Conservation (phyloP, 2,113 vertebrate genomes). For the Mustelus asterias region DNA sequence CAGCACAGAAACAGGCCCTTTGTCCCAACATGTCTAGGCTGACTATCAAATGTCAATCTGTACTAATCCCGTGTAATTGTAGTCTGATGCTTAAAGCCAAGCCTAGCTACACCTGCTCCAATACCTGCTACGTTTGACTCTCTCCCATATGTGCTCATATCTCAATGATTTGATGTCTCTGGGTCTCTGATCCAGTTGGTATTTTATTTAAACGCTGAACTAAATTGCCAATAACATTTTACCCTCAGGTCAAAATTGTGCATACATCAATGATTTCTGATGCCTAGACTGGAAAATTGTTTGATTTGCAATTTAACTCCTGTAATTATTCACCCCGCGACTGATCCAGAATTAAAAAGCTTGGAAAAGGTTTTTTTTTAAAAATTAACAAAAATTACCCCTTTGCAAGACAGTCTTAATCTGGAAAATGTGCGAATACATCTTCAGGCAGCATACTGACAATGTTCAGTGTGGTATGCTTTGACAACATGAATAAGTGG, state of each 20-base stretch:
- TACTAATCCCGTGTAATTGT: neutral
- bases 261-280: neutral
- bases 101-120: neutral
- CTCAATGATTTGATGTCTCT: neutral
- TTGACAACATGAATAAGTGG: constrained; percentile 31
- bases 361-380: neutral
- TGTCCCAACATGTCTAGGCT: too few species aligned
- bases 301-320: neutral
- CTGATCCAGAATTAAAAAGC: neutral
- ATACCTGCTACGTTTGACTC: neutral
- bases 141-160: neutral
- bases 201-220: neutral
- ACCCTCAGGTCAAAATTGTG: neutral
- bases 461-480: neutral
- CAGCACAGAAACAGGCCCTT: too few species aligned
- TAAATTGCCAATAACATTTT: neutral
- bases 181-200: neutral
- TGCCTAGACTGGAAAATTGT: neutral
- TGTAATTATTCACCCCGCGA: neutral
- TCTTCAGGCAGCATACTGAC: neutral
- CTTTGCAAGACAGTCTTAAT: constrained; percentile 8
- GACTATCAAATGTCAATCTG: too few species aligned
- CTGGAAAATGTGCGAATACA: neutral
- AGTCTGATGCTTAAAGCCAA: neutral
- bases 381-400: neutral